Evolutionary conservation across 2,113 vertebrate species (phyloP), one percentile per base, ranked within the genome.

Genomic region (Phalacrocorax carbo): DNA sequence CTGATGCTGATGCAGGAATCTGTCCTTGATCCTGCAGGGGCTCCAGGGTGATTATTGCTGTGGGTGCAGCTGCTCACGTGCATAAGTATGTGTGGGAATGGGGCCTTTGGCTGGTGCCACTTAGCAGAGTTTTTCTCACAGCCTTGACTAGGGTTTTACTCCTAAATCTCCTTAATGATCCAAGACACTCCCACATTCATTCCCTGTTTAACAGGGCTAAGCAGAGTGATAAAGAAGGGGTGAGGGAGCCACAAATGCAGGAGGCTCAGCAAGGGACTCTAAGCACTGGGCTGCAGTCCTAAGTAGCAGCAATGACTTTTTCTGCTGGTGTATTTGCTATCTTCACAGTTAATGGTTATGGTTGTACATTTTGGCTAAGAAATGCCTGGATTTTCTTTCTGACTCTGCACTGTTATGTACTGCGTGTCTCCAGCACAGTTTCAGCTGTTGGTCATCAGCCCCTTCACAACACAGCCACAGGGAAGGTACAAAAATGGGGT

Each of bases 131-230:
- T 95, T 91, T 93, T 94, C 95, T 96, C 82, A 88, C 42, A 78
- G 79, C 27, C 64, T 66, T 32, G 15, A 66, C 55, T 46, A 83
- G n/a, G 36, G 40, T 83, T 96, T 96, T 90, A 77, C 60, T 90
- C 42, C 42, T 86, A 89, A 92, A 95, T 86, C 88, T 93, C 48
- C 61, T 89, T 94, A 96, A 91, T 36, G 15, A 85, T 57, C 61
- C 13, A 70, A 54, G 71, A 71, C 76, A 83, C 60, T 92, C 76
- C 80, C 70, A 93, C 69, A n/a, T 71, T 89, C 55, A 49, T 82
- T 86, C 48, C 12, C 26, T 64, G 23, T 68, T 90, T 90, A 75
- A 66, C 42, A 68, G 18, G 38, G 36, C 51, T 91, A 42, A 91
- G 54, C 52, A 93, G 49, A 70, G 40, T 19, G 52, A 70, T 77